Evolutionary conservation across 2,113 vertebrate genomes (phyloP).

Genomic region (Oryzias celebensis): DNA sequence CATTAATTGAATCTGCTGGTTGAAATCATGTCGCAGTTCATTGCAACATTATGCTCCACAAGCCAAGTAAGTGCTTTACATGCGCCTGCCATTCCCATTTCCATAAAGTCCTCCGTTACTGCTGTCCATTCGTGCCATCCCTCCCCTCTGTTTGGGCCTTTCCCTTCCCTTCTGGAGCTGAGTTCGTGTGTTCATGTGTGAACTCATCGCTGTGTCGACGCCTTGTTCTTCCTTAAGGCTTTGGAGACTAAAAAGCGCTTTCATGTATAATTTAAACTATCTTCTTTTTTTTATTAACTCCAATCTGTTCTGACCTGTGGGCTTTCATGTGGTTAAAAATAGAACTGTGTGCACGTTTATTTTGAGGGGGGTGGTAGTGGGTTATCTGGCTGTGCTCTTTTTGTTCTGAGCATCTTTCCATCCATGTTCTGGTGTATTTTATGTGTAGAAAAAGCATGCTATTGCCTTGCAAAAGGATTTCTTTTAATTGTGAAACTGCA

Average conservation of each 20-base stretch:
- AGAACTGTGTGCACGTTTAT: slow-evolving; percentile 36
- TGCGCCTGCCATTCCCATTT: not conserved
- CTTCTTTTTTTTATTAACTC: slow-evolving; percentile 52
- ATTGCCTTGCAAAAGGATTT: no score
- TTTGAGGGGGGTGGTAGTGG: slow-evolving; percentile 9
- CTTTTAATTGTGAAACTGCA: no score
- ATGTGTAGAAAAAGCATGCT: not conserved
- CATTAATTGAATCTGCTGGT: no score
- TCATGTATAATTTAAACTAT: slow-evolving; percentile 75
- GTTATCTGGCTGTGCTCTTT: slow-evolving; percentile 5
- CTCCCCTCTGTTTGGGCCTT: not conserved
- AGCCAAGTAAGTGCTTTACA: not conserved
- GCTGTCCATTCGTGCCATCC: slow-evolving; percentile 12
- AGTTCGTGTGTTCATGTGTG: slow-evolving; percentile 40
- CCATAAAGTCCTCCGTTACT: slow-evolving; percentile 7
- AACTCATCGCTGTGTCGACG: slow-evolving; percentile 35
- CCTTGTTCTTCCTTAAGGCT: slow-evolving; percentile 42
- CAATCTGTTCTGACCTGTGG: slow-evolving; percentile 60
- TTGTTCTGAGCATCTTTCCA: not conserved
- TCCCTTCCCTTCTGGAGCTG: slow-evolving; percentile 2
- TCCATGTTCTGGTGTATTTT: not conserved
- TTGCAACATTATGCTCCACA: not conserved
- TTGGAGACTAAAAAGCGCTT: slow-evolving; percentile 51
- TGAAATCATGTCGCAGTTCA: not conserved
- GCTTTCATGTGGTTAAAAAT: slow-evolving; percentile 63